phyloP scores from a whole-genome alignment of 2,888 invertebrate species.

The Girardia tigrina region DNA sequence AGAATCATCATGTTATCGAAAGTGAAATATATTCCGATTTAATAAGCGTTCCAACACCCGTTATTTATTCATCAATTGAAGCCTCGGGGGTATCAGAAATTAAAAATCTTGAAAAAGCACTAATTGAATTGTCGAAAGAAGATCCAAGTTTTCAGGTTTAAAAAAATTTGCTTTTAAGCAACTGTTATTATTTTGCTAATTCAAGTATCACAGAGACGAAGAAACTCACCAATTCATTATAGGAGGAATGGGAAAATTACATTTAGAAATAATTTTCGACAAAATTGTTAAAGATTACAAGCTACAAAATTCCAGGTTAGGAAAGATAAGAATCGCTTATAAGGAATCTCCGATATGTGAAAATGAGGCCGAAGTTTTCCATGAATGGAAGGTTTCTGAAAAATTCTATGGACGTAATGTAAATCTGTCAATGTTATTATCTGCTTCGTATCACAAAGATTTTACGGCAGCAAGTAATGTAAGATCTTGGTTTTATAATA shows the following conservation, averaged over 20 bases:
- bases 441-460: too few species aligned
- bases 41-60: slow-evolving; percentile 72
- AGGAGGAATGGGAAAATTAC: slow-evolving; percentile 87
- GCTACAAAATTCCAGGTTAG: neutral
- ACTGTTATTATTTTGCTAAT: neutral
- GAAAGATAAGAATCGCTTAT: slow-evolving; percentile 27
- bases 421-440: too few species aligned
- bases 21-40: slow-evolving; percentile 52
- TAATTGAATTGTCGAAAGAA: slow-evolving; percentile 67
- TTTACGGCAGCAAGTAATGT: too few species aligned
- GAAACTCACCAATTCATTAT: slow-evolving; percentile 71
- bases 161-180: too few species aligned
- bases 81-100: slow-evolving; percentile 68
- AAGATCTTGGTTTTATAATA: too few species aligned
- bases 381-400: neutral
- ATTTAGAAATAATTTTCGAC: slow-evolving; percentile 61
- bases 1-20: neutral
- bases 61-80: slow-evolving; percentile 89
- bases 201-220: slow-evolving; percentile 59
- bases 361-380: neutral
- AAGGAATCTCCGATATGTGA: neutral
- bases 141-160: slow-evolving; percentile 58
- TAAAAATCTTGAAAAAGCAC: slow-evolving; percentile 63
- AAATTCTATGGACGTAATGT: neutral
- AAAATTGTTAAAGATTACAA: slow-evolving; percentile 29